phyloP scores from a whole-genome alignment of 2,797 vertebrate genomes.

The Atherinosoma microstoma region DNA sequence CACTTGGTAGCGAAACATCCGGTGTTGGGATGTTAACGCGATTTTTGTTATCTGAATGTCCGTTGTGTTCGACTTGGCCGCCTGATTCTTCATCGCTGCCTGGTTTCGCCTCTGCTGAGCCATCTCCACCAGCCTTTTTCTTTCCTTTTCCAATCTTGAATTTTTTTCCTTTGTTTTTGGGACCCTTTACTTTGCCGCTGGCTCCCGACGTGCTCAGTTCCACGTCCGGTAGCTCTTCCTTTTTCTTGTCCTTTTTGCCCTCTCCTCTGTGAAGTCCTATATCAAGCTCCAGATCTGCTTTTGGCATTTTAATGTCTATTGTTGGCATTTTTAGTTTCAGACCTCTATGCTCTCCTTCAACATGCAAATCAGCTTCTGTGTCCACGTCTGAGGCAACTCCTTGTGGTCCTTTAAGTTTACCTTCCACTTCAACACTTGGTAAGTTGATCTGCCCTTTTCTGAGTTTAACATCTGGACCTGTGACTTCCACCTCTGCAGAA shows the following conservation, averaged over 20 bases:
- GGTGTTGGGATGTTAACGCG: slow-evolving; percentile 20
- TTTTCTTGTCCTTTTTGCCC: slow-evolving; percentile 62
- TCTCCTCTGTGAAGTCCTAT: slow-evolving; percentile 66
- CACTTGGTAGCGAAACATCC: slow-evolving; percentile 41
- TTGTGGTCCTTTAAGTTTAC: slow-evolving; percentile 46
- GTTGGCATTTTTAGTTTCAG: slow-evolving; percentile 71
- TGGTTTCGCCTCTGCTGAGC: slow-evolving; percentile 47
- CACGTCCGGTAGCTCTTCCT: slow-evolving; percentile 70
- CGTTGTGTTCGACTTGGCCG: slow-evolving; percentile 43
- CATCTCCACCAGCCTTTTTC: slow-evolving; percentile 67
- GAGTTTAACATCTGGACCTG: slow-evolving; percentile 63
- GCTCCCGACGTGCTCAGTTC: slow-evolving; percentile 47
- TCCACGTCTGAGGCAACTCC: slow-evolving; percentile 66
- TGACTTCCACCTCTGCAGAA: slow-evolving; percentile 43
- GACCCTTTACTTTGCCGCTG: slow-evolving; percentile 68
- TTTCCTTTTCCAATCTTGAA: slow-evolving; percentile 82
- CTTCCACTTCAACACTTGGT: slow-evolving; percentile 31
- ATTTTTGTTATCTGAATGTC: slow-evolving; percentile 56
- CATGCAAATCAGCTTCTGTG: slow-evolving; percentile 37
- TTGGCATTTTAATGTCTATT: slow-evolving; percentile 67
- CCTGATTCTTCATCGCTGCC: slow-evolving; percentile 30
- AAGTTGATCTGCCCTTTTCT: slow-evolving; percentile 58
- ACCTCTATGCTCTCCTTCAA: slow-evolving; percentile 52
- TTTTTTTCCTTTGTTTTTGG: slow-evolving; percentile 79
- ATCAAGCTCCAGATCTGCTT: slow-evolving; percentile 72